Evolutionary conservation across 2,888 invertebrate genomes (phyloP).

Genomic region (Sarcophaga variegata): DNA sequence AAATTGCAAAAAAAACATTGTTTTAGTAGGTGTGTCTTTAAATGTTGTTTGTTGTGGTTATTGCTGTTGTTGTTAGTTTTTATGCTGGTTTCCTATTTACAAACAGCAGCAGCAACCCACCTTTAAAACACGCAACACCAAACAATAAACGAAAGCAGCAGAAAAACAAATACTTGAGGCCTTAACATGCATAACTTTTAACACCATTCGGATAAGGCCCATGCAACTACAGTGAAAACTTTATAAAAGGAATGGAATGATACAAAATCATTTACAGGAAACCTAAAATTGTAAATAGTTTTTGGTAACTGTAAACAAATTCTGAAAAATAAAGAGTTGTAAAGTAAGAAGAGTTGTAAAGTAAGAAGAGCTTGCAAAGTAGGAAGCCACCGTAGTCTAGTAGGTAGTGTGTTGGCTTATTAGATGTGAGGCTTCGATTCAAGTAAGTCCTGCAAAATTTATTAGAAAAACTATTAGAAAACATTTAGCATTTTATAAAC

Average conservation of each 20-base stretch:
- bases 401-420: no score
- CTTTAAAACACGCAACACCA: conserved; percentile 65
- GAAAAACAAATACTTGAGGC: conserved; percentile 66
- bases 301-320: no score
- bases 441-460: no score
- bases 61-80: neutral
- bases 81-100: conserved; percentile 2
- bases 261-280: neutral
- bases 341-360: no score
- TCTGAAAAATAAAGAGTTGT: no score
- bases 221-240: conserved; percentile 59
- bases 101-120: conserved; percentile 55
- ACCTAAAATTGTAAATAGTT: no score
- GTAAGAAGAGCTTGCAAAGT: no score
- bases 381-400: no score
- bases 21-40: conserved; percentile 66
- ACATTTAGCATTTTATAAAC: no score
- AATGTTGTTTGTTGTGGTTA: conserved; percentile 45
- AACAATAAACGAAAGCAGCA: conserved; percentile 27
- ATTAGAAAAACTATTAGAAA: no score
- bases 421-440: no score
- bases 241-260: neutral
- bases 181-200: conserved; percentile 70
- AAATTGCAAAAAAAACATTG: neutral
- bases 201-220: conserved; percentile 63